Conservation (phyloP, 2,113 vertebrate species). For the Diglossa brunneiventris region DNA sequence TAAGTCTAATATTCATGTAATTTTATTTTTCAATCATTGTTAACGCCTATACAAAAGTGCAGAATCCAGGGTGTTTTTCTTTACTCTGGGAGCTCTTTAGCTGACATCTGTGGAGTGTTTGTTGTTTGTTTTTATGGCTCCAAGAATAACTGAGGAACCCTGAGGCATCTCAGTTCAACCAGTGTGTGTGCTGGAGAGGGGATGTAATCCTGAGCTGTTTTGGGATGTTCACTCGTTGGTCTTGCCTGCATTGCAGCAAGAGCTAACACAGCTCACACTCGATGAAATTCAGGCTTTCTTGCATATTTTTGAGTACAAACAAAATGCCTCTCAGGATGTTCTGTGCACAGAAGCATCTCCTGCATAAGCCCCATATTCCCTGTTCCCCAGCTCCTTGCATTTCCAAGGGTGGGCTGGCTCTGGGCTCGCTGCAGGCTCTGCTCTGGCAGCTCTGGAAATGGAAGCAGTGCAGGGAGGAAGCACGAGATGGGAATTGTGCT, state of each 20-base stretch:
- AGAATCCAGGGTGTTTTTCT: background rate
- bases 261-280: background rate
- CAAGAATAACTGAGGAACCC: background rate
- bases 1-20: background rate
- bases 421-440: background rate
- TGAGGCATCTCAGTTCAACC: background rate
- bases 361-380: background rate
- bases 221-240: background rate
- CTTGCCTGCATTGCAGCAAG: slow-evolving; percentile 39
- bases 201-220: background rate
- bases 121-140: background rate
- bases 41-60: background rate
- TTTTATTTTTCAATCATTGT: background rate
- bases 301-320: background rate
- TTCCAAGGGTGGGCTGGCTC: background rate
- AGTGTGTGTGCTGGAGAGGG: background rate
- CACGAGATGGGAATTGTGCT: background rate
- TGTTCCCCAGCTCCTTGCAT: background rate
- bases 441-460: background rate
- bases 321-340: background rate
- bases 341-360: background rate
- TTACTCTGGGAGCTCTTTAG: background rate
- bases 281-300: background rate
- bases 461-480: background rate
- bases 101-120: background rate